phyloP scores from a whole-genome alignment of 2,888 invertebrate genomes.

The Leptopterna dolabrata region DNA sequence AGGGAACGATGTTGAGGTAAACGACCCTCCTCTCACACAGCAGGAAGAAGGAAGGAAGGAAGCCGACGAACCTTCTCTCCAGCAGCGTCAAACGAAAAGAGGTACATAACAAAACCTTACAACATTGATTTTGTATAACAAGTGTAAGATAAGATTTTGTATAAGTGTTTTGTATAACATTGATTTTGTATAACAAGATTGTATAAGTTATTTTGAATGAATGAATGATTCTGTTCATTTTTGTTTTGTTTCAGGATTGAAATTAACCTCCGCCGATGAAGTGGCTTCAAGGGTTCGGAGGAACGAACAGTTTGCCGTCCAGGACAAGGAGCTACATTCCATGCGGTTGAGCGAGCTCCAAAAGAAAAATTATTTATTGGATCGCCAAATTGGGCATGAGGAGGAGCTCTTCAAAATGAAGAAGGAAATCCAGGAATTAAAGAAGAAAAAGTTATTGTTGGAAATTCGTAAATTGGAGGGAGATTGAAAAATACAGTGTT shows the following conservation, averaged over 20 bases:
- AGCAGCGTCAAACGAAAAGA: not conserved
- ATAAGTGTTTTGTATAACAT: too few species aligned
- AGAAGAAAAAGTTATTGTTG: not conserved
- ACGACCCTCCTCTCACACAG: not conserved
- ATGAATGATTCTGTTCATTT: too few species aligned
- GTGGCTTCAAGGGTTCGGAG: not conserved
- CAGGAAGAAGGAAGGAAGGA: not conserved
- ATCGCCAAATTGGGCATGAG: not conserved
- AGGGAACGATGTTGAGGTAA: not conserved
- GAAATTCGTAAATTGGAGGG: not conserved
- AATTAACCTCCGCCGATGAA: not conserved
- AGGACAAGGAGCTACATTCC: not conserved
- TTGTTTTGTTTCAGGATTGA: not conserved
- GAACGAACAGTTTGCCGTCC: not conserved
- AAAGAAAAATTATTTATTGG: not conserved
- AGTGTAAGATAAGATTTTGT: too few species aligned
- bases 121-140: too few species aligned
- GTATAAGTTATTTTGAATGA: too few species aligned
- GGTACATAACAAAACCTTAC: not conserved
- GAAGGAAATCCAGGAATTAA: not conserved
- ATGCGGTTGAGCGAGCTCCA: not conserved
- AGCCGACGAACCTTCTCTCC: not conserved
- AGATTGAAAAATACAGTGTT: not conserved
- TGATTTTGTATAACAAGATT: too few species aligned
- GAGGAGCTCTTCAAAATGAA: not conserved